Evolutionary conservation across 2,888 invertebrate species (phyloP).

Genomic region (Dexiosoma caninum): DNA sequence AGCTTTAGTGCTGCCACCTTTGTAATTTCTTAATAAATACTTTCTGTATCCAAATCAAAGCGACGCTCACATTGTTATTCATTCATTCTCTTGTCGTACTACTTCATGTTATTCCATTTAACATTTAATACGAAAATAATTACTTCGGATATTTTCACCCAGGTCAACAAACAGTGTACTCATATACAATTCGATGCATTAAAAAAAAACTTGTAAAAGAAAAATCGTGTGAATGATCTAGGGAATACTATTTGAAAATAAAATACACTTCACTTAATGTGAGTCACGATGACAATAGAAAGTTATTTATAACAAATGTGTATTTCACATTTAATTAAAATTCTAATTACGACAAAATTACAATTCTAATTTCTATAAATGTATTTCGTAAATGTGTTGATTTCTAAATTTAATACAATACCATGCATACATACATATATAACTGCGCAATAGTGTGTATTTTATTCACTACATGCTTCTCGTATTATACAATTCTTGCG

Average conservation of each 20-base stretch:
- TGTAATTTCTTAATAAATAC: no score
- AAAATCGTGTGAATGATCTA: constrained; percentile 10
- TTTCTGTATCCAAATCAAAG: no score
- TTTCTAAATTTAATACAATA: background rate
- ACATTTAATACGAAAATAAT: constrained; percentile 1
- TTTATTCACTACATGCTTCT: background rate
- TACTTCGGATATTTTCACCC: background rate
- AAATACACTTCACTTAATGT: constrained; percentile 48
- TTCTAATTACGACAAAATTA: constrained; percentile 18
- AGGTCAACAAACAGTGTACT: constrained; percentile 19
- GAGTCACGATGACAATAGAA: constrained; percentile 59
- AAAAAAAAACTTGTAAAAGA: background rate
- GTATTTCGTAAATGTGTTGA: background rate
- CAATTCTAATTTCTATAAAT: background rate
- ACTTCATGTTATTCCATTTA: no score
- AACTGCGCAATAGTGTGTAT: background rate
- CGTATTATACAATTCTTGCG: constrained; percentile 23
- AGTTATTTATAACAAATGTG: constrained; percentile 54
- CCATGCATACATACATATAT: background rate
- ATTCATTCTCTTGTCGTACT: no score
- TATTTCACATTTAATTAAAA: constrained; percentile 57
- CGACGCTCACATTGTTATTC: no score
- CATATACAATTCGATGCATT: background rate
- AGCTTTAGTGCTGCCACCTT: no score
- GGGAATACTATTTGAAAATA: constrained; percentile 17